These are phyloP conservation scores for Bombus waltoni DNA, from an alignment of 1,140 invertebrate species.

Conservation along the genomic window DNA sequence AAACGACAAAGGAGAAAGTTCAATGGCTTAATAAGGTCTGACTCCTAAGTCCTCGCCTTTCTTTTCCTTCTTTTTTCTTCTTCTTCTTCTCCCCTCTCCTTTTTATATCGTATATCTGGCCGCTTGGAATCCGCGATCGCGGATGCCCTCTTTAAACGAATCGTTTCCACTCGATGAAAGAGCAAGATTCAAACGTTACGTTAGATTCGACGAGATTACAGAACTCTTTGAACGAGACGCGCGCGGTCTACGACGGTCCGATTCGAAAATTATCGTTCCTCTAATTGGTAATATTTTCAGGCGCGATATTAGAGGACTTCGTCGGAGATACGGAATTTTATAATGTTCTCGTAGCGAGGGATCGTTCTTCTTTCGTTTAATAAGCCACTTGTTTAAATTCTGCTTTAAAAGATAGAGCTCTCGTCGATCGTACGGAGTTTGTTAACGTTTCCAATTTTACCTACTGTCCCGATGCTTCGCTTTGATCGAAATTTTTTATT, in stretches of 20 bases:
- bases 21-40: slow-evolving; percentile 24
- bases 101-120: background rate
- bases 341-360: background rate
- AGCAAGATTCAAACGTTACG: background rate
- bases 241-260: no score
- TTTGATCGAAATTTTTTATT: no score
- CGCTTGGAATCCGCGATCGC: background rate
- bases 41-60: background rate
- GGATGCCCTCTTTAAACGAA: background rate
- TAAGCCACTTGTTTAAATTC: no score
- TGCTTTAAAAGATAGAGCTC: no score
- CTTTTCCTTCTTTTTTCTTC: background rate
- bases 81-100: background rate
- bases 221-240: background rate
- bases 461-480: no score
- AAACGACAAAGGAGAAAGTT: slow-evolving; percentile 27
- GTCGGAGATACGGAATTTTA: accelerated
- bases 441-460: no score
- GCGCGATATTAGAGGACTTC: background rate
- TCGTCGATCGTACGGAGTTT: no score
- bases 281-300: background rate
- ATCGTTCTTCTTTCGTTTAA: background rate
- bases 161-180: background rate
- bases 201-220: background rate
- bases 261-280: no score